phyloP scores from a whole-genome alignment of 2,113 vertebrate genomes.

The Corythornis vintsioides region DNA sequence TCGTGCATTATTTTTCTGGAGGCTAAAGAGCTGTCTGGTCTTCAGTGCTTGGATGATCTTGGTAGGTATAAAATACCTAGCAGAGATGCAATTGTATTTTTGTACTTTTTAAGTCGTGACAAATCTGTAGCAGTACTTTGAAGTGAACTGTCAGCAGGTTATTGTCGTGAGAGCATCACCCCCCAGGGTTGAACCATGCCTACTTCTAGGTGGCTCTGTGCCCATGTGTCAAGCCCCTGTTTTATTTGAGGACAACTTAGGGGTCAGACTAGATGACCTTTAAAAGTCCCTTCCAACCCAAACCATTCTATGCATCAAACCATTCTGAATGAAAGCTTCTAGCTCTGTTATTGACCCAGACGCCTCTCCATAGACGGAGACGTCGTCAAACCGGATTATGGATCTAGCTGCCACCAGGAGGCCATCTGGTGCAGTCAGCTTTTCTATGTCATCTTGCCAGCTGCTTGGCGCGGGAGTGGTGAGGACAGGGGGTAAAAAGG shows the following conservation, averaged over 20 bases:
- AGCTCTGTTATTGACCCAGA: not conserved
- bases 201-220: not conserved
- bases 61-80: constrained; percentile 42
- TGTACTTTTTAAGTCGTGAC: not conserved
- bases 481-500: not conserved
- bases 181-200: not conserved
- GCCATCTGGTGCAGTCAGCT: constrained; percentile 9
- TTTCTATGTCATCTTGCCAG: not conserved
- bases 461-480: not conserved
- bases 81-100: constrained; percentile 22
- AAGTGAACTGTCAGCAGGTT: not conserved
- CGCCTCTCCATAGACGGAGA: not conserved
- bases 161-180: accelerated
- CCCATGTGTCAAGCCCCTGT: not conserved
- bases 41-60: constrained; percentile 14
- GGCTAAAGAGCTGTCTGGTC: constrained; percentile 18
- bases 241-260: not conserved
- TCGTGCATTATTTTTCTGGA: not conserved
- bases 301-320: no score
- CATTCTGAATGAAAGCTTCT: not conserved
- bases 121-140: not conserved
- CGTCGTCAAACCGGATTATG: not conserved
- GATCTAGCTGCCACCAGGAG: not conserved
- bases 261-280: not conserved
- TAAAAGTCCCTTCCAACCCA: not conserved